Conservation (phyloP, 2,113 vertebrate species). For the Muscicapa adusta region DNA sequence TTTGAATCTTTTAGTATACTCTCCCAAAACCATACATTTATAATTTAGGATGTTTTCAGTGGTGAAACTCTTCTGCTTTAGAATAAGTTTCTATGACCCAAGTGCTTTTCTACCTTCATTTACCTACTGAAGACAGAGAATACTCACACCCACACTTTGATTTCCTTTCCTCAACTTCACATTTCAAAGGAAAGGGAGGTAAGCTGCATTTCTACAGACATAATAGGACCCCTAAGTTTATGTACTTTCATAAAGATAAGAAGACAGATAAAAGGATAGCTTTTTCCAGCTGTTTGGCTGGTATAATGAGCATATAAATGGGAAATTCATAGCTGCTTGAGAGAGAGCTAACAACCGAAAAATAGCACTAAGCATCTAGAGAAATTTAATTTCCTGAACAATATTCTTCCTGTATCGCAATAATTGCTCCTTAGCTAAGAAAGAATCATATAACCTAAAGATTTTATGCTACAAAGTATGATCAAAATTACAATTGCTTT, state of each 20-base stretch:
- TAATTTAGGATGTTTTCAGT: not conserved
- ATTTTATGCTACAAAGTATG: not conserved
- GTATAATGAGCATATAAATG: not conserved
- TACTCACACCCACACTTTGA: not conserved
- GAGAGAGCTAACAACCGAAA: not conserved
- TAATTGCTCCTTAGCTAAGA: conserved; percentile 20
- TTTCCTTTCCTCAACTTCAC: not conserved
- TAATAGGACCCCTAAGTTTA: not conserved
- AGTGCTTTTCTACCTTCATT: not conserved
- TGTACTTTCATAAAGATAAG: not conserved
- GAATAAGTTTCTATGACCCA: not conserved
- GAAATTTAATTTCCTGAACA: conserved; percentile 41
- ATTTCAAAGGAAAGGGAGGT: not conserved
- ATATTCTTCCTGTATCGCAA: not conserved
- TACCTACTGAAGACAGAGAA: not conserved
- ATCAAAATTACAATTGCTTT: not conserved
- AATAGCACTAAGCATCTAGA: not conserved
- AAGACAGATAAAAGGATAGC: not conserved
- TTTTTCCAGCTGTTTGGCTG: not conserved
- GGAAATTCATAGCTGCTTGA: not conserved
- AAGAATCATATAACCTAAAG: not conserved
- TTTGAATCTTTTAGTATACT: not conserved
- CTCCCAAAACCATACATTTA: not conserved
- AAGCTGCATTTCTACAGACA: not conserved
- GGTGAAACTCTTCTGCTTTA: not conserved